Conservation (phyloP, 2,113 vertebrate genomes). For the Forbesichthys agassizii region DNA sequence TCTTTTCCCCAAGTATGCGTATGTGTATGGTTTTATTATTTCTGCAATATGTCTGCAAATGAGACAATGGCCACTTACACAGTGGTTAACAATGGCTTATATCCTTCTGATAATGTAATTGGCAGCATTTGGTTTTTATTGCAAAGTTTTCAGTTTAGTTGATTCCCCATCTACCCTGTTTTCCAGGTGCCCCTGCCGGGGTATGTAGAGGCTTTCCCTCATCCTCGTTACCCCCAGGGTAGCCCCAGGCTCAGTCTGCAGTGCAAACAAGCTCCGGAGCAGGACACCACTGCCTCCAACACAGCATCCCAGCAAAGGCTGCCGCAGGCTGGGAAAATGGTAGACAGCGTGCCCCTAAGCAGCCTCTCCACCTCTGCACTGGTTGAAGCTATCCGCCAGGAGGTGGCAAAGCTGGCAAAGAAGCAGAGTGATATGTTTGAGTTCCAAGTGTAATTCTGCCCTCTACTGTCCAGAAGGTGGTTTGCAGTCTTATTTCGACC, state of each 20-base stretch:
- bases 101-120: conserved; percentile 22
- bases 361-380: conserved; percentile 95
- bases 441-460: conserved; percentile 83
- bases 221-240: conserved; percentile 87
- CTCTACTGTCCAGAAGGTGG: conserved; percentile 28
- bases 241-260: conserved; percentile 87
- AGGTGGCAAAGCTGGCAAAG: conserved; percentile 97
- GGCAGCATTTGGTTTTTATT: conserved; percentile 13
- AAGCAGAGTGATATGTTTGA: conserved; percentile 98
- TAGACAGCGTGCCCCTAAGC: conserved; percentile 82
- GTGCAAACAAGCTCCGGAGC: conserved; percentile 87
- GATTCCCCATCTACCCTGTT: conserved; percentile 15
- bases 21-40: conserved; percentile 30
- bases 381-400: conserved; percentile 94
- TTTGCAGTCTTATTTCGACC: conserved; percentile 21
- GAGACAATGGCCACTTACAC: conserved; percentile 35
- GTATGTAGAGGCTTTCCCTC: conserved; percentile 94
- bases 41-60: conserved; percentile 33
- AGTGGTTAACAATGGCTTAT: conserved; percentile 12
- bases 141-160: not conserved
- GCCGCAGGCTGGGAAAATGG: conserved; percentile 78
- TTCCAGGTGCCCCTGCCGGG: conserved; percentile 90
- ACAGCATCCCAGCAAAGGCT: conserved; percentile 87
- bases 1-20: conserved; percentile 23
- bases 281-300: conserved; percentile 70